These are phyloP conservation scores for Marisa cornuarietis DNA, from an alignment of 1,140 invertebrate genomes.

Conservation along the genomic window DNA sequence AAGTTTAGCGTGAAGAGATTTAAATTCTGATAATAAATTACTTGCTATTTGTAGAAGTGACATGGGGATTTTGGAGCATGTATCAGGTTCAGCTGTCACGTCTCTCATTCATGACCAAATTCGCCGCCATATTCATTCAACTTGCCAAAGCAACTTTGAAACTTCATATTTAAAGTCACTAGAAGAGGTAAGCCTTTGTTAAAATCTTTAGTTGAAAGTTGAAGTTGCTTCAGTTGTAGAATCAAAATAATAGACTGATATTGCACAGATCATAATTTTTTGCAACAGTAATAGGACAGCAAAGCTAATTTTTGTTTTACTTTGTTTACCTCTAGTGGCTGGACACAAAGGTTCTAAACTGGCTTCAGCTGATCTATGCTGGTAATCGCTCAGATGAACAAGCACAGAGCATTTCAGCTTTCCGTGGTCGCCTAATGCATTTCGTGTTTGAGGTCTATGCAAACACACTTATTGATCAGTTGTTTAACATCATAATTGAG, in stretches of 20 bases:
- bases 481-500: conserved; percentile 96
- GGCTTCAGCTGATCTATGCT: conserved; percentile 83
- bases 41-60: conserved; percentile 66
- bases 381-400: conserved; percentile 68
- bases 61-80: conserved; percentile 79
- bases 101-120: conserved; percentile 83
- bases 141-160: conserved; percentile 86
- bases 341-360: conserved; percentile 81
- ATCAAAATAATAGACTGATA: neutral
- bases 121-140: conserved; percentile 79
- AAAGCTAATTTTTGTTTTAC: neutral
- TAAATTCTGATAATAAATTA: too few relatives aligned
- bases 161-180: conserved; percentile 77
- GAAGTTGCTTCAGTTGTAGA: neutral
- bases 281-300: too few relatives aligned
- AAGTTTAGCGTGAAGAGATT: too few relatives aligned
- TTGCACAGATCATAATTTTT: too few relatives aligned
- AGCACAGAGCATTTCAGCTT: conserved; percentile 65
- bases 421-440: conserved; percentile 73
- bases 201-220: neutral
- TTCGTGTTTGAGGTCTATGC: conserved; percentile 91
- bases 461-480: conserved; percentile 85
- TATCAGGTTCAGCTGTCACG: conserved; percentile 83
- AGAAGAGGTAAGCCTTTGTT: conserved; percentile 72
- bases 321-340: conserved; percentile 74